phyloP scores from a whole-genome alignment of 2,888 invertebrate genomes.

The Acleris emargana region DNA sequence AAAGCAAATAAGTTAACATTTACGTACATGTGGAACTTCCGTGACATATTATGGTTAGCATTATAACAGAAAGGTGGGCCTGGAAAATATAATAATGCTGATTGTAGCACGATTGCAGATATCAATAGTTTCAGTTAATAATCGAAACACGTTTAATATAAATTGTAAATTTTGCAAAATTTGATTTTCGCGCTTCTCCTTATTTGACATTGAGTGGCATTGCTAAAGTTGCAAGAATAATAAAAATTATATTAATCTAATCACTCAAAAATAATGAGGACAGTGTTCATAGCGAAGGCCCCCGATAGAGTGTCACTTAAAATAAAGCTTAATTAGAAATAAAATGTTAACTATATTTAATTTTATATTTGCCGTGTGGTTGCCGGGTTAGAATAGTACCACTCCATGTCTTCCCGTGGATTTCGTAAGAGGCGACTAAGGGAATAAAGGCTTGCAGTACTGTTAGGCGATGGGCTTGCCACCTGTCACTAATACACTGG shows the following conservation, averaged over 20 bases:
- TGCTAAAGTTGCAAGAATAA: slow-evolving; percentile 7
- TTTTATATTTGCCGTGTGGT: too few relatives aligned
- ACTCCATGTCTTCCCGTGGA: too few relatives aligned
- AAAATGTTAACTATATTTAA: not conserved
- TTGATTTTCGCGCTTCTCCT: slow-evolving; percentile 25
- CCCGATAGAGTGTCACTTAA: too few relatives aligned
- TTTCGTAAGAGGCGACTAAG: too few relatives aligned
- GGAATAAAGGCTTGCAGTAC: too few relatives aligned
- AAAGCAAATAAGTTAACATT: not conserved
- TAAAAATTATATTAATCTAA: too few relatives aligned
- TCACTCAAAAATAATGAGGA: not conserved
- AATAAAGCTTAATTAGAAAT: not conserved
- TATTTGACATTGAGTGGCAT: slow-evolving; percentile 1
- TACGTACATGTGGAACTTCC: not conserved
- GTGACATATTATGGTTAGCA: slow-evolving; percentile 1
- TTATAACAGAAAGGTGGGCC: not conserved
- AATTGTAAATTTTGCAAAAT: not conserved
- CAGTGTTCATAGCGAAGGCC: not conserved
- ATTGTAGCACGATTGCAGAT: not conserved
- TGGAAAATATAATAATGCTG: not conserved
- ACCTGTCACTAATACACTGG: too few relatives aligned
- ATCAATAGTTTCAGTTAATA: not conserved
- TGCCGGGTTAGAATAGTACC: too few relatives aligned
- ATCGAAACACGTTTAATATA: not conserved
- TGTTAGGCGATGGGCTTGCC: too few relatives aligned